These are phyloP conservation scores for Diabrotica virgifera DNA, from an alignment of 1,140 invertebrate genomes.

Conservation along the genomic window DNA sequence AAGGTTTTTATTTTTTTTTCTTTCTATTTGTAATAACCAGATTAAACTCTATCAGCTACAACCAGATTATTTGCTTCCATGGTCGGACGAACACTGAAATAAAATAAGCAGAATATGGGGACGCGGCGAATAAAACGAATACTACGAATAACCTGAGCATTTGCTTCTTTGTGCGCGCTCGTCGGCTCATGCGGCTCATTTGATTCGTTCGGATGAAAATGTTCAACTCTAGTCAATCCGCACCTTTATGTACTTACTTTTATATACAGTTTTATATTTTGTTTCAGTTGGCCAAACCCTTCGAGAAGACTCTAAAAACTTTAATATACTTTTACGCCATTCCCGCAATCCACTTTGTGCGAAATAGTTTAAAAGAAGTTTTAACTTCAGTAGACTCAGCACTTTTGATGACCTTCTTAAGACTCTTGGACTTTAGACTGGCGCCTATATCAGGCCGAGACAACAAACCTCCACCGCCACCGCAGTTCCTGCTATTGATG, in stretches of 20 bases:
- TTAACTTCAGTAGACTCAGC: constrained; percentile 57
- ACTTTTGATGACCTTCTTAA: constrained; percentile 57
- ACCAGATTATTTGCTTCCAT: too few species aligned
- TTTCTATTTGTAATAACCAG: too few species aligned
- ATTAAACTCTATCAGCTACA: too few species aligned
- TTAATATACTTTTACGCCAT: constrained; percentile 62
- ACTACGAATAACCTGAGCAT: too few species aligned
- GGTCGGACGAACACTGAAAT: too few species aligned
- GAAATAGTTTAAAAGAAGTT: constrained; percentile 54
- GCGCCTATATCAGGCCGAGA: constrained; percentile 54
- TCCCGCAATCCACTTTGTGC: constrained; percentile 53
- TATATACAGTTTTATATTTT: background rate
- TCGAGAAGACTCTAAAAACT: constrained; percentile 37
- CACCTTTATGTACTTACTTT: too few species aligned
- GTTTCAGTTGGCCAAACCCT: constrained; percentile 38
- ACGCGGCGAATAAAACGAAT: too few species aligned
- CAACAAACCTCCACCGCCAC: constrained; percentile 54
- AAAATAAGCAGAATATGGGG: too few species aligned
- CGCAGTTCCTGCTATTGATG: constrained; percentile 51
- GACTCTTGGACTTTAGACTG: constrained; percentile 58
- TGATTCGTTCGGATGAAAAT: too few species aligned
- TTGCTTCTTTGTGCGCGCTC: background rate
- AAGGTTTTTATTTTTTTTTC: too few species aligned
- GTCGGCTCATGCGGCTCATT: background rate
- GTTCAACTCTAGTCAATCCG: too few species aligned